A percentile compares a stretch with the other conserved stretches of the same genome.
Evolutionary conservation across 2,888 invertebrate genomes (phyloP).

Genomic region (Lordiphosa andalusiaca): DNA sequence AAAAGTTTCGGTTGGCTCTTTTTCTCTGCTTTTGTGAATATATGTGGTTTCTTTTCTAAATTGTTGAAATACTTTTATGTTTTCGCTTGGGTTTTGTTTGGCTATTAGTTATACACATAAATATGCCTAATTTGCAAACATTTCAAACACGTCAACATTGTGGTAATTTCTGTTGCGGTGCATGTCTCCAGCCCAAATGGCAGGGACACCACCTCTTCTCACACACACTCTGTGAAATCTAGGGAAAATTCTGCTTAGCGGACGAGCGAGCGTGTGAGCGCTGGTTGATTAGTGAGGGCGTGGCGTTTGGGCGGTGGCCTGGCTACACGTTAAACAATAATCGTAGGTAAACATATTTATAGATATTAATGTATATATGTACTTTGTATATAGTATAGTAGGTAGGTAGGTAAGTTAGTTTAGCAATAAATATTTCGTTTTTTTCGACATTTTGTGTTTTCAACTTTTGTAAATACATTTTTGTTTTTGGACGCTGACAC

Average conservation of each 20-base stretch:
- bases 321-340: conserved; percentile 58
- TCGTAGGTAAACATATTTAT: conserved; percentile 61
- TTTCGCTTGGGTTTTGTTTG: conserved; percentile 24
- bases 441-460: conserved; percentile 31
- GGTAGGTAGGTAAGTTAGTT: conserved; percentile 54
- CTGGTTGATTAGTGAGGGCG: conserved; percentile 21
- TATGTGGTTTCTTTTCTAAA: conserved; percentile 26
- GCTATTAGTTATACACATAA: conserved; percentile 22
- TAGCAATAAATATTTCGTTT: conserved; percentile 67
- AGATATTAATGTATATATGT: conserved; percentile 56
- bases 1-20: conserved; percentile 13
- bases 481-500: conserved; percentile 39
- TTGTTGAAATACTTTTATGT: conserved; percentile 38
- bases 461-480: conserved; percentile 31
- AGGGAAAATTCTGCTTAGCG: conserved; percentile 48
- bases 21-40: conserved; percentile 23
- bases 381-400: conserved; percentile 58
- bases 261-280: conserved; percentile 44
- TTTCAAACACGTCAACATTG: conserved; percentile 28
- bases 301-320: conserved; percentile 36
- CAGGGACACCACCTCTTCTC: conserved; percentile 1
- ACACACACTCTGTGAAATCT: conserved; percentile 8
- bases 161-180: conserved; percentile 22
- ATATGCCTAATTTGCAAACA: conserved; percentile 29
- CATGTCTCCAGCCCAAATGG: conserved; percentile 13